A percentile compares a stretch with the other conserved stretches of the same genome.
Evolutionary conservation across 2,797 vertebrate genomes (phyloP).

Genomic region (Falco cherrug): DNA sequence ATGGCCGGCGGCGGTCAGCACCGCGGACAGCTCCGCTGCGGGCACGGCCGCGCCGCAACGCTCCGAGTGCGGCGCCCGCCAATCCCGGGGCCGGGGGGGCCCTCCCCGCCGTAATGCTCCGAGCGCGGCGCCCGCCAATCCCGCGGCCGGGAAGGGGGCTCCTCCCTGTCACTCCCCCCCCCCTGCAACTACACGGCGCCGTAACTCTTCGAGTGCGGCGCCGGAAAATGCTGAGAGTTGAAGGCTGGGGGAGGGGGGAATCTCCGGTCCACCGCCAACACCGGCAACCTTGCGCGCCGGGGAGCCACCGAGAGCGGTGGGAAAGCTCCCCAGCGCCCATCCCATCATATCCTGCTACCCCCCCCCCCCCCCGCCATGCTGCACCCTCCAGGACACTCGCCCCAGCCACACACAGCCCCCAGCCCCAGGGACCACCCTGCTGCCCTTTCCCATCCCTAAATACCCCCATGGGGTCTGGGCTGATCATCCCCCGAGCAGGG

Average conservation of each 20-base stretch:
- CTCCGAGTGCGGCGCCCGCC: not conserved
- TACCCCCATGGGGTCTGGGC: not conserved
- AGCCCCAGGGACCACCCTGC: no score
- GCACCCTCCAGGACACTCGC: no score
- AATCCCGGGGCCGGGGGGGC: not conserved
- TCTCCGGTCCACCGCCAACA: not conserved
- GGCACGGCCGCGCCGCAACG: slow-evolving; percentile 20
- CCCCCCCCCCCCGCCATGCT: no score
- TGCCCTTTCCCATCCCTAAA: not conserved
- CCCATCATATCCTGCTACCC: not conserved
- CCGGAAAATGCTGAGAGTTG: not conserved
- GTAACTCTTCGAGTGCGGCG: slow-evolving; percentile 45
- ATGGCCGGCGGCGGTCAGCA: slow-evolving; percentile 83
- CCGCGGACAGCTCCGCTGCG: slow-evolving; percentile 84
- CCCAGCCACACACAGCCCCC: not conserved
- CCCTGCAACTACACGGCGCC: not conserved
- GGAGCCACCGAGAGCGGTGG: not conserved
- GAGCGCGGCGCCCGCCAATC: not conserved
- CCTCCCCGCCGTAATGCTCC: slow-evolving; percentile 1
- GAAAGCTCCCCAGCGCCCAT: not conserved
- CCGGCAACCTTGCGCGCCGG: accelerated
- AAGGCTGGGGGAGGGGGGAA: not conserved
- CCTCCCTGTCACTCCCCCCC: not conserved
- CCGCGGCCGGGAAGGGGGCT: not conserved
- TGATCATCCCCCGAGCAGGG: not conserved